phyloP scores from a whole-genome alignment of 2,113 vertebrate species.

The Cebus imitator region DNA sequence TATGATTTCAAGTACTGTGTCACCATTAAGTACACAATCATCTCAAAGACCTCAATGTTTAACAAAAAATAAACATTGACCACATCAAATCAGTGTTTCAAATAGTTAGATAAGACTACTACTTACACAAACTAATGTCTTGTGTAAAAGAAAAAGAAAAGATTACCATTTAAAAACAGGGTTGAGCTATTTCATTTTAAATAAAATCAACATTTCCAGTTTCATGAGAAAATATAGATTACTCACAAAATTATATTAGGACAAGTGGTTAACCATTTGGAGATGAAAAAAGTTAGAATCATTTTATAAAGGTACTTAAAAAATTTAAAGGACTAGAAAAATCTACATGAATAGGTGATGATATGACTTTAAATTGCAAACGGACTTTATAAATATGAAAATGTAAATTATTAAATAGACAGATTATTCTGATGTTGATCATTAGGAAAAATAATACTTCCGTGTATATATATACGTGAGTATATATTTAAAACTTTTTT shows the following conservation, averaged over 20 bases:
- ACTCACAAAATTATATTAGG: not conserved
- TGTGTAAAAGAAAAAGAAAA: too few species aligned
- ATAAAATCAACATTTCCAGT: not conserved
- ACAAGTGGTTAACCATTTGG: not conserved
- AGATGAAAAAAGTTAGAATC: not conserved
- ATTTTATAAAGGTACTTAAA: not conserved
- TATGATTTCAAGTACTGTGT: conserved; percentile 1
- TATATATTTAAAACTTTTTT: not conserved
- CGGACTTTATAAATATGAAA: not conserved
- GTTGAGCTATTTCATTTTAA: not conserved
- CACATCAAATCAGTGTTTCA: not conserved
- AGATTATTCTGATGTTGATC: not conserved
- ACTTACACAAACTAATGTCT: not conserved
- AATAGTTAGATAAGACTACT: not conserved
- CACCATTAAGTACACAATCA: not conserved
- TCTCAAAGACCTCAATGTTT: not conserved
- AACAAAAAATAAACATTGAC: not conserved
- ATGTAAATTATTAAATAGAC: not conserved
- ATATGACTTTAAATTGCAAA: not conserved
- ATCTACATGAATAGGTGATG: not conserved
- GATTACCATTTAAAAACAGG: not conserved
- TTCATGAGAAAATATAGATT: not conserved
- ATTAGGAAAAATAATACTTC: not conserved
- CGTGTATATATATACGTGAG: accelerated
- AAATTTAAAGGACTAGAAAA: not conserved